These are phyloP conservation scores for Pyrochroa serraticornis DNA, from an alignment of 2,888 invertebrate species.

Conservation along the genomic window DNA sequence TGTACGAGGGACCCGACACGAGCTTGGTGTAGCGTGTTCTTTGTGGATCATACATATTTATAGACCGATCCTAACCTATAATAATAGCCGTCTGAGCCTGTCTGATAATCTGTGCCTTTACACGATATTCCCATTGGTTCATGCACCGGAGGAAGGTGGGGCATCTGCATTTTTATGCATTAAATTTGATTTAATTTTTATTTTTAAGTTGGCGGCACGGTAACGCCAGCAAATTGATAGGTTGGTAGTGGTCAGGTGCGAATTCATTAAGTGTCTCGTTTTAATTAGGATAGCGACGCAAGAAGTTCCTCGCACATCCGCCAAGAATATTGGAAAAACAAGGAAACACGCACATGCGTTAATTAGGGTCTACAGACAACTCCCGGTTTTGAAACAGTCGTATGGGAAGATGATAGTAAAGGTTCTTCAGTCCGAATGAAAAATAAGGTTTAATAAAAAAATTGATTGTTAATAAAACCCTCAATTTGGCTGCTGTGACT, in stretches of 20 bases:
- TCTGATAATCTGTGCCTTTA: constrained; percentile 55
- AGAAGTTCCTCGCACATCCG: constrained; percentile 6
- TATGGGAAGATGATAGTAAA: too few species aligned
- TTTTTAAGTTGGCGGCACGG: constrained; percentile 11
- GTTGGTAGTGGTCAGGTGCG: not conserved
- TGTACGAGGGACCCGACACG: constrained; percentile 25
- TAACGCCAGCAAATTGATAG: constrained; percentile 17
- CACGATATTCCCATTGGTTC: constrained; percentile 52
- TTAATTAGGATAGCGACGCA: constrained; percentile 2
- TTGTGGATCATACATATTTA: constrained; percentile 59
- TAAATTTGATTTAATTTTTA: constrained; percentile 40
- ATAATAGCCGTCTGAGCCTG: constrained; percentile 56
- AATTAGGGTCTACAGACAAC: too few species aligned
- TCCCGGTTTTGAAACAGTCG: too few species aligned
- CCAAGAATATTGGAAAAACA: not conserved
- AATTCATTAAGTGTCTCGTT: constrained; percentile 16
- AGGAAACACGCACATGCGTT: too few species aligned
- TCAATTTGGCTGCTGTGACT: too few species aligned
- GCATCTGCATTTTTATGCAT: constrained; percentile 52
- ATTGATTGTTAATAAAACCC: too few species aligned
- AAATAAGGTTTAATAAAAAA: too few species aligned
- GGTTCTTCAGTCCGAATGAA: too few species aligned
- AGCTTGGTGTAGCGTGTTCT: constrained; percentile 54
- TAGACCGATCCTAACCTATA: constrained; percentile 58
- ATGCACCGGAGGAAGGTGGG: constrained; percentile 42